Base-by-base conservation (phyloP, 2,888 invertebrate species). In the Pasiphila rectangulata region DNA sequence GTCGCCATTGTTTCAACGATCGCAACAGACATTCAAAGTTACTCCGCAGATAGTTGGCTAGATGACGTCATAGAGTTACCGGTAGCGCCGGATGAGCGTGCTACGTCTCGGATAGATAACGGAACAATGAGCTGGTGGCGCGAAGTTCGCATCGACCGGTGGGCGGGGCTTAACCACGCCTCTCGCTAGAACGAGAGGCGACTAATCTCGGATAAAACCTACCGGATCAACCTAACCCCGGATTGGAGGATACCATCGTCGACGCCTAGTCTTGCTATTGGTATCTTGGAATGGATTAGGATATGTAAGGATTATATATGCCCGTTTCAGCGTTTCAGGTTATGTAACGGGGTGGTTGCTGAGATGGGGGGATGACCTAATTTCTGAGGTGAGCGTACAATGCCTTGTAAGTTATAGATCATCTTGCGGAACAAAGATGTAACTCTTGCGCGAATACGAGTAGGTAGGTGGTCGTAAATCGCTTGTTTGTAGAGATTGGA, bases 161-260 rank as follows among this genome's bases (percentile, higher is more conserved):
- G 70, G 86, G 86, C 86, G 85, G 83, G 85, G 78, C 77, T 59
- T 56, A 75, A 74, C 82, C 79, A 83, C 84, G 83, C 87, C 87
- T 77, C 78, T 68, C 72, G 49, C 30, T 67, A 77, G 76, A 77
- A n/a, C n/a, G 75, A 75, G 79, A 79, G 78, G 78, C 79, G 74
- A 66, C 83, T 88, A 86, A 88, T 88, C 88, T 83, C 75, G 85
- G 83, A 85, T 88, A 87, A 83, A 79, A 45, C 41, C 44, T 40
- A 24, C 10, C 32, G 87, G 87, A 87, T 87, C 79, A 85, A 76
- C 77, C 76, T 84, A 79, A 79, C 74, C 79, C 75, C 72, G 79
- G 60, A 79, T 83, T 80, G 84, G 84, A 80, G 78, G 83, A 75
- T 69, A 71, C 71, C 67, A 79, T 76, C 70, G 84, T 82, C 68